Conservation (phyloP, 2,888 invertebrate species). For the Drosophila seclusa region DNA sequence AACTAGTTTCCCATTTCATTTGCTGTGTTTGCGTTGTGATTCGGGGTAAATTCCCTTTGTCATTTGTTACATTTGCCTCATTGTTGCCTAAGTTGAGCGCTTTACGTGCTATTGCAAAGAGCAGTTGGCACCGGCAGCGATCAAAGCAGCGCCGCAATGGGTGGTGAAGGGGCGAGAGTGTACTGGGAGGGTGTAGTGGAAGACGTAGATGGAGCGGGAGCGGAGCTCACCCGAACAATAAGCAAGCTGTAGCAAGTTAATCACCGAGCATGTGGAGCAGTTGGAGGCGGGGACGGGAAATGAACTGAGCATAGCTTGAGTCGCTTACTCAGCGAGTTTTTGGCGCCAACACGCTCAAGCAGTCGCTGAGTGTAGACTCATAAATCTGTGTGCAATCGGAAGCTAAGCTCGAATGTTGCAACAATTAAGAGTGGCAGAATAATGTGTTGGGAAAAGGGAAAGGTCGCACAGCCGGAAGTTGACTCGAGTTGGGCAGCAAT, state of each 20-base stretch:
- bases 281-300: conserved; percentile 2
- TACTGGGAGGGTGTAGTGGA: no score
- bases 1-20: neutral
- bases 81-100: conserved; percentile 38
- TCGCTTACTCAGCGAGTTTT: conserved; percentile 28
- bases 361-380: conserved; percentile 13
- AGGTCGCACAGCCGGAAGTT: conserved; percentile 28
- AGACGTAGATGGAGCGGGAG: neutral
- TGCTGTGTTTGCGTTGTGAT: conserved; percentile 16
- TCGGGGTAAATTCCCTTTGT: conserved; percentile 39
- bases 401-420: conserved; percentile 1
- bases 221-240: conserved; percentile 7
- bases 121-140: conserved; percentile 36
- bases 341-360: conserved; percentile 6
- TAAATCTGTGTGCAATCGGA: conserved; percentile 42
- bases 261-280: conserved; percentile 5
- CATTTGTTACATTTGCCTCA: conserved; percentile 28
- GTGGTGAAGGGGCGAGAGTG: neutral
- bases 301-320: conserved; percentile 4
- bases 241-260: conserved; percentile 23
- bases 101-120: conserved; percentile 38
- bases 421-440: conserved; percentile 33
- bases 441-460: conserved; percentile 24
- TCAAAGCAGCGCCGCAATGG: conserved; percentile 20
- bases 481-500: conserved; percentile 10